These are phyloP conservation scores for Xanthostigma xanthostigma DNA, from an alignment of 2,888 invertebrate species.

Conservation along the genomic window DNA sequence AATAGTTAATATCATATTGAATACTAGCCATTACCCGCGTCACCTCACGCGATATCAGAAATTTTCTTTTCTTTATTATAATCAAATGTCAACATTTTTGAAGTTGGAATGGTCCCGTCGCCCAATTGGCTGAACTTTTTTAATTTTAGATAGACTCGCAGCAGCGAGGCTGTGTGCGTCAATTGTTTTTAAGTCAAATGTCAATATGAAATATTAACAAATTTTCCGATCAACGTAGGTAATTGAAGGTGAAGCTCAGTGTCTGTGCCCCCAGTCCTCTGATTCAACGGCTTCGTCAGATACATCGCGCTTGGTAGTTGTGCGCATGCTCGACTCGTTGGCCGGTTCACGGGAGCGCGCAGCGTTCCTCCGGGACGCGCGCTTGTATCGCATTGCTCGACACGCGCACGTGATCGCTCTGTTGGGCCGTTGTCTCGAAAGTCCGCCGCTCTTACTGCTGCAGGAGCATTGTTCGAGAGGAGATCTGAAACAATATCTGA, in stretches of 20 bases:
- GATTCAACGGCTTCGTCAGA: constrained; percentile 24
- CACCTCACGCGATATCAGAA: too few species aligned
- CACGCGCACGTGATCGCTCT: constrained; percentile 61
- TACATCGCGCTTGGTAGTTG: constrained; percentile 37
- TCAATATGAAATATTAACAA: too few species aligned
- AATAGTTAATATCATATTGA: too few species aligned
- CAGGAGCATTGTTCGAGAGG: constrained; percentile 60
- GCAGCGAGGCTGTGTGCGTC: too few species aligned
- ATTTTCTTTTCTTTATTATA: too few species aligned
- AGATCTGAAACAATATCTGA: constrained; percentile 12
- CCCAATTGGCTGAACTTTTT: too few species aligned
- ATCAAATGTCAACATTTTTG: too few species aligned
- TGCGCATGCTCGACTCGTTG: constrained; percentile 65
- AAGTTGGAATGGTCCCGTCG: too few species aligned
- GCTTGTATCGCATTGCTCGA: constrained; percentile 45
- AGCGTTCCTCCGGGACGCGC: constrained; percentile 62
- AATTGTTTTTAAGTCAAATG: too few species aligned
- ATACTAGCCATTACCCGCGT: too few species aligned
- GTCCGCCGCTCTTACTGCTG: constrained; percentile 62
- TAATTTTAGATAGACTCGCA: too few species aligned
- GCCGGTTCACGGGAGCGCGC: constrained; percentile 61
- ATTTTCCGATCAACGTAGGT: constrained; percentile 29
- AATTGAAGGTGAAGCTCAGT: constrained; percentile 59
- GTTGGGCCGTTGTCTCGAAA: constrained; percentile 60
- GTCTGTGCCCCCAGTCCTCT: constrained; percentile 24